Base-by-base conservation (phyloP, 2,113 vertebrate species). In the Pleuronectes platessa region DNA sequence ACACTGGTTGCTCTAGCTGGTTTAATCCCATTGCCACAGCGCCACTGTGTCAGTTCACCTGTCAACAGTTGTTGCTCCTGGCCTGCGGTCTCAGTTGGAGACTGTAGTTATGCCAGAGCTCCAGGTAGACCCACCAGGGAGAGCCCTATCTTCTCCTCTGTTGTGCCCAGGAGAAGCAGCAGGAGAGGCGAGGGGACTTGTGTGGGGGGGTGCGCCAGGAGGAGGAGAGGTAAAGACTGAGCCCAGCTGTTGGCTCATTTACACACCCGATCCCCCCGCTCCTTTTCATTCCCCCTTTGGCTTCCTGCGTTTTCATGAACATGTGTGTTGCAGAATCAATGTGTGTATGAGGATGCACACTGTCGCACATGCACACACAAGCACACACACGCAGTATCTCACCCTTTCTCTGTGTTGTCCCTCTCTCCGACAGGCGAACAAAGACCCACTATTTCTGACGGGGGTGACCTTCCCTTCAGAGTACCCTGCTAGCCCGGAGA, bases 371-470 rank as follows among this genome's bases (percentile, higher is more conserved):
- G 2, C 74, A 71, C 54, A 45, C 35, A 53, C 53, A 31, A 7
- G 27, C 27, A 31, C 27, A 31, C 27, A 31, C 27, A 62, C 64
- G 1, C 8, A 56, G 6, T 56, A 59, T 68, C 77, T 82, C 63
- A 79, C 54, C 26, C 62, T 61, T 37, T 60, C 68, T 86, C 49
- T 85, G 20, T 82, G 74, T 78, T 70, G 20, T 91, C 92, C 79
- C 89, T 88, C 3, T 93, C 72, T 91, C 89, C 77, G 90, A 69
- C 96, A 99, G 98, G 96, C 96, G 87, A 98, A 96, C 94, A 98
- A 95, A 93, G 97, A 99, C 91, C 97, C 97, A 56, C 93, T 97
- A 91, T 99, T 98, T 91, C 83, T 98, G 94, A 97, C 97, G 49
- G 97, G 97, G 86, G 96, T 97, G 94, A 96, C 96, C 77, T 96